Base-by-base conservation (phyloP, 2,797 vertebrate species). In the Galagoides demidoff region DNA sequence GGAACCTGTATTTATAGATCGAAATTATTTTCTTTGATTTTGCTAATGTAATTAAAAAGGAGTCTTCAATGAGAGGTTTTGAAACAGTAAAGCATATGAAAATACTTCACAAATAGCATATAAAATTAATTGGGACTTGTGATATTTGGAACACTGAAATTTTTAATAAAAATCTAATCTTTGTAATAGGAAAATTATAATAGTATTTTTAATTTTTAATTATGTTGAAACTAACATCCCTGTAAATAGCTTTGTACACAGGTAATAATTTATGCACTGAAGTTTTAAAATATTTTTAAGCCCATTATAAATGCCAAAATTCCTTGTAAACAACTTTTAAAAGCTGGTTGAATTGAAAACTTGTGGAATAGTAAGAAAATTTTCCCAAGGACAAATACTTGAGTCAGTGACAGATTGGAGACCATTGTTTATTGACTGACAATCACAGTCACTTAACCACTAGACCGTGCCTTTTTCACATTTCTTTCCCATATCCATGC, bases 391-490 rank as follows among this genome's bases (percentile, higher is more conserved):
- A 91, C 68, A 85, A 79, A 70, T 85, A 76, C 31, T 95, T 89
- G 29, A 86, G 23, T 91, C 70, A 86, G 10, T 73, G 61, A 84
- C 11, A 76, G 25, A 63, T 17, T 34, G 17, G 37, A 25, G 43
- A 39, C 23, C 29, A 78, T 64, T 96, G 95, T 98, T 95, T 94
- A 93, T 83, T 87, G 61, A 89, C 63, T 82, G 49, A 77, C 34
- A 70, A 12, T 74, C 57, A 61, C 27, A 89, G 25, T 83, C 45
- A 5, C 17, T 78, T 89, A 79, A 55, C 12, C 57, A 92, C 25
- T 31, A 85, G 61, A 87, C 79, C 74, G 59, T 82, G 37, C 37
- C 93, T 96, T 90, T 64, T 91, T 96, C 52, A 77, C 70, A 91
- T 95, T 92, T 81, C 74, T 90, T 93, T 10, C 25, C 94, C 37